A percentile compares a stretch with the other conserved stretches of the same genome.
phyloP scores from a whole-genome alignment of 2,888 invertebrate species.

The Eledone cirrhosa region DNA sequence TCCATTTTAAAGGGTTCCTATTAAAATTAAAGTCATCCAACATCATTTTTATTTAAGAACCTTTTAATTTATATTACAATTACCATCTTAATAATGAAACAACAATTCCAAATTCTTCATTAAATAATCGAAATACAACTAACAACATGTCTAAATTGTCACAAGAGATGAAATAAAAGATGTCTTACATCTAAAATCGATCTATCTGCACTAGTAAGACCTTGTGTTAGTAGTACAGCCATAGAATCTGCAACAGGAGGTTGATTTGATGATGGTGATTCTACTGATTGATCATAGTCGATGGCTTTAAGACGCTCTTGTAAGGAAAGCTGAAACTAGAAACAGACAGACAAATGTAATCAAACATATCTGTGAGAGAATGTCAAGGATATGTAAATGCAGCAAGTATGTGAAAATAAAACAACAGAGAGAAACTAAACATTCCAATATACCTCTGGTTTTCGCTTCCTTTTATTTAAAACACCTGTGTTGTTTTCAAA shows the following conservation, averaged over 20 bases:
- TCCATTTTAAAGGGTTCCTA: no score
- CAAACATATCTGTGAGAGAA: no score
- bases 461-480: constrained; percentile 41
- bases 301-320: constrained; percentile 84
- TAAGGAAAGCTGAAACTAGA: constrained; percentile 75
- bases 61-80: no score
- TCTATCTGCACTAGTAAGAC: constrained; percentile 84
- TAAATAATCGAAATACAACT: no score
- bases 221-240: constrained; percentile 82
- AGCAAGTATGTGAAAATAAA: background rate
- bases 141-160: no score
- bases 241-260: constrained; percentile 74
- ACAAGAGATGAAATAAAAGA: no score
- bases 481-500: constrained; percentile 23
- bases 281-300: constrained; percentile 73
- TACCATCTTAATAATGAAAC: no score
- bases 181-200: constrained; percentile 71
- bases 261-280: constrained; percentile 50
- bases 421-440: background rate
- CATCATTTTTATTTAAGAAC: no score
- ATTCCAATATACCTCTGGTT: background rate
- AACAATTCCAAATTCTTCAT: no score
- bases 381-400: no score
- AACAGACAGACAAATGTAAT: background rate
- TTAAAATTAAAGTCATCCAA: no score